Conservation (phyloP, 2,888 invertebrate species). For the Tenthredo mesomela region DNA sequence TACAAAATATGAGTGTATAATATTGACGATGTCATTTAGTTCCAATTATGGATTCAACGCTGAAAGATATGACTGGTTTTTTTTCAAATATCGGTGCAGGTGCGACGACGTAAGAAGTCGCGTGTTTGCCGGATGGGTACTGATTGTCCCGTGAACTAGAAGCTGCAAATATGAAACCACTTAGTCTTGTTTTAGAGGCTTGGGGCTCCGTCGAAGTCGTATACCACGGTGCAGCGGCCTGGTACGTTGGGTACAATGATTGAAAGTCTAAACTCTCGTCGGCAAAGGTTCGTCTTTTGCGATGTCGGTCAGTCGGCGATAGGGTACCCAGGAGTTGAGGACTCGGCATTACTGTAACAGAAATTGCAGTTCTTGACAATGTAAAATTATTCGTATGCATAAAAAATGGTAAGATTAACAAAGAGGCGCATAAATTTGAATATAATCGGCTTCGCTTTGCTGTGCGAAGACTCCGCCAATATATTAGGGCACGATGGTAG, state of each 20-base stretch:
- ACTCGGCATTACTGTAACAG: constrained; percentile 60
- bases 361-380: not conserved
- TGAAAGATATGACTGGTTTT: constrained; percentile 73
- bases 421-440: too few relatives aligned
- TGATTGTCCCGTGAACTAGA: constrained; percentile 27
- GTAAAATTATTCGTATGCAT: not conserved
- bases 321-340: constrained; percentile 59
- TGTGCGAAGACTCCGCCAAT: not conserved
- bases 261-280: constrained; percentile 57
- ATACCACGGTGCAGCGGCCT: constrained; percentile 65
- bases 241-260: constrained; percentile 58
- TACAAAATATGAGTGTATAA: constrained; percentile 24
- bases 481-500: not conserved
- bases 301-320: constrained; percentile 58
- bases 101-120: constrained; percentile 12
- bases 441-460: not conserved
- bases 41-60: constrained; percentile 75
- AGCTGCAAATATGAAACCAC: constrained; percentile 53
- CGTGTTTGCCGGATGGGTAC: constrained; percentile 22
- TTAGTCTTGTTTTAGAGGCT: constrained; percentile 55
- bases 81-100: constrained; percentile 62
- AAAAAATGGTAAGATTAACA: not conserved
- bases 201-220: constrained; percentile 61
- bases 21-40: constrained; percentile 62
- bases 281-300: constrained; percentile 56